Evolutionary conservation across 2,113 vertebrate genomes (phyloP), one percentile per base, ranked within the genome.

Genomic region (Zosterops borbonicus): DNA sequence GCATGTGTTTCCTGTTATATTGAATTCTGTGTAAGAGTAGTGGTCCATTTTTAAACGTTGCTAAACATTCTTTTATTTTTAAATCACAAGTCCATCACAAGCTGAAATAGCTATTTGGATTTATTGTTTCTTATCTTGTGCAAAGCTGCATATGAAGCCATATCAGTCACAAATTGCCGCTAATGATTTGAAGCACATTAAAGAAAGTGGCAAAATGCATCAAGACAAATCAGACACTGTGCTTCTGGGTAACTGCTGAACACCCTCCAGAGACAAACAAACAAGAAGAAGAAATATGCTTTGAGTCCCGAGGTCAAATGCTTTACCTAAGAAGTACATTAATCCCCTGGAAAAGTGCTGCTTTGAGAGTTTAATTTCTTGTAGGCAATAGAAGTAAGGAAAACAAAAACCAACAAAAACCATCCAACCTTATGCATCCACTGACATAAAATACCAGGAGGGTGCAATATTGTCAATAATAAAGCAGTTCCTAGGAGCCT

Each of bases 301-400:
- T 4, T 11, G 70, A 78, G 20, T 78, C 90, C 59, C 2, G 39
- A 93, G 76, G 94, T 96, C 88, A 97, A 92, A 90, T 86, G 42
- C 37, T 94, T 89, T 96, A 86, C 84, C 94, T 86, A 91, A 85
- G 69, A 84, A 73, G 14, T 74, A 41, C 42, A 81, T 95, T 90
- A 95, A 94, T 91, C 33, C 87, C 59, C 78, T 63, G 41, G 75
- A 94, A 75, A 94, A 93, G 59, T 15, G 7, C 35, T 63, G 22
- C 33, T 94, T 80, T 80, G 47, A 81, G 78, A 77, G 50, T 91
- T 86, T 94, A 80, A 95, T 94, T 95, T 91, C 55, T 91, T 59
- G 64, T 47, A 85, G 39, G 63, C 46, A 16, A 63, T 20, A 90
- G 42, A 95, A 90, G 53, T 46, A 75, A 52, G 22, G 14, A 41